phyloP scores from a whole-genome alignment of 2,888 invertebrate genomes.

The Toxonevra muliebris region DNA sequence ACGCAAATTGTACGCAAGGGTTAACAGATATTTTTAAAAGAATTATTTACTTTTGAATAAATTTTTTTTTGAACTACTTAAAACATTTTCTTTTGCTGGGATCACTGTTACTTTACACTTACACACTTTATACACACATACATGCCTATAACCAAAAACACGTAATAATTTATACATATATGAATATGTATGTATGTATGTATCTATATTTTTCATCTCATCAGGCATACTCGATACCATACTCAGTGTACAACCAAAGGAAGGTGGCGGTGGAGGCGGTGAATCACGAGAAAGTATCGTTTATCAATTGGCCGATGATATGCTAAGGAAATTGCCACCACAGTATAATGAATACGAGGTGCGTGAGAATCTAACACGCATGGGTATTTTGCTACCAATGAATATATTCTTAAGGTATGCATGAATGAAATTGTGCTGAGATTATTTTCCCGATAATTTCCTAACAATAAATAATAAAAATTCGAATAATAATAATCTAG shows the following conservation, averaged over 20 bases:
- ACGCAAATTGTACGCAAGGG: too few relatives aligned
- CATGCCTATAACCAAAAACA: too few relatives aligned
- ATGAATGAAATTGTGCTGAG: too few relatives aligned
- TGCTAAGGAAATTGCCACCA: slow-evolving; percentile 85
- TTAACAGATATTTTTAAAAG: too few relatives aligned
- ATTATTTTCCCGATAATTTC: slow-evolving; percentile 6
- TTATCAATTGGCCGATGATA: slow-evolving; percentile 91
- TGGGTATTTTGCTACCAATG: slow-evolving; percentile 94
- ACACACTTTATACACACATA: too few relatives aligned
- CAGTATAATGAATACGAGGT: slow-evolving; percentile 92
- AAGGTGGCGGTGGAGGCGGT: slow-evolving; percentile 88
- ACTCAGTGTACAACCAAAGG: slow-evolving; percentile 96
- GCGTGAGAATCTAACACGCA: slow-evolving; percentile 85
- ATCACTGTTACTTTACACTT: too few relatives aligned
- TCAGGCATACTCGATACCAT: slow-evolving; percentile 88
- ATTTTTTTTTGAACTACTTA: too few relatives aligned
- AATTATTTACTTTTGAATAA: too few relatives aligned
- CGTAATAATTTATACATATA: too few relatives aligned
- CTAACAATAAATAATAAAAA: too few relatives aligned
- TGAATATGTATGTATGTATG: neutral
- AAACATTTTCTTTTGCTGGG: too few relatives aligned
- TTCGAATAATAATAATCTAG: too few relatives aligned
- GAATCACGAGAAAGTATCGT: slow-evolving; percentile 94
- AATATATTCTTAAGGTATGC: slow-evolving; percentile 85
- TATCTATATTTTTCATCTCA: neutral